A percentile compares a stretch with the other conserved stretches of the same genome.
These are phyloP conservation scores for Theretra japonica DNA, from an alignment of 2,888 invertebrate genomes.

Conservation along the genomic window DNA sequence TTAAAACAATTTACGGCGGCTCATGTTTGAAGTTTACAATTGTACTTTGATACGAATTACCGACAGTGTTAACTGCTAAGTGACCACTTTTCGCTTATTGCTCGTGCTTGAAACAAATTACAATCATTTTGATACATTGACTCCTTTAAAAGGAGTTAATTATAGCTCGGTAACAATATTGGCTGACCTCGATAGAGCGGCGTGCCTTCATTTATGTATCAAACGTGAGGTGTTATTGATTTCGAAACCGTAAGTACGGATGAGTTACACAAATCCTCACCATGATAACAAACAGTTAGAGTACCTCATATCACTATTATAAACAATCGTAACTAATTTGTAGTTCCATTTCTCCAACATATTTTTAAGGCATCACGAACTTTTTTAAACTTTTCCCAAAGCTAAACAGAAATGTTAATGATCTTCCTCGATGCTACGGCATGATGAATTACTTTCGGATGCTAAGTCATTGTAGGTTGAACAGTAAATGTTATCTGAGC, in stretches of 20 bases:
- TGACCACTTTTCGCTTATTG: conserved; percentile 10
- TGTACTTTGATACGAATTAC: conserved; percentile 27
- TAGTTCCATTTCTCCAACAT: no score
- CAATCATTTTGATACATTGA: conserved; percentile 23
- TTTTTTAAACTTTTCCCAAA: background rate
- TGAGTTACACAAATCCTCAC: background rate
- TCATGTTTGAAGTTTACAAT: conserved; percentile 72
- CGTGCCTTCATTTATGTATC: background rate
- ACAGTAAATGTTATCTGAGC: conserved; percentile 21
- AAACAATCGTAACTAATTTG: background rate
- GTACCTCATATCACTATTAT: background rate
- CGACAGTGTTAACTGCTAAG: conserved; percentile 7
- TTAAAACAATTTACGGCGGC: conserved; percentile 75
- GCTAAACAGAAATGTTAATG: background rate
- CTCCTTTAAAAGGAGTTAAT: conserved; percentile 40
- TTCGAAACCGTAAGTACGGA: conserved; percentile 16
- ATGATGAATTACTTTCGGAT: background rate
- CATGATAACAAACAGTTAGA: background rate
- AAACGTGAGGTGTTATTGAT: background rate
- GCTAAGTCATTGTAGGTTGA: conserved; percentile 10
- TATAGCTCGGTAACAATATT: conserved; percentile 34
- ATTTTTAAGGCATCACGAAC: no score
- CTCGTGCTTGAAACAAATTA: background rate
- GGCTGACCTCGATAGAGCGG: conserved; percentile 32
- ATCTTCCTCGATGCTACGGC: background rate